Percentiles rank a stretch among this genome's conserved stretches.
Evolutionary conservation across 2,113 vertebrate species (phyloP).

Genomic region (Lampris megalopsis): DNA sequence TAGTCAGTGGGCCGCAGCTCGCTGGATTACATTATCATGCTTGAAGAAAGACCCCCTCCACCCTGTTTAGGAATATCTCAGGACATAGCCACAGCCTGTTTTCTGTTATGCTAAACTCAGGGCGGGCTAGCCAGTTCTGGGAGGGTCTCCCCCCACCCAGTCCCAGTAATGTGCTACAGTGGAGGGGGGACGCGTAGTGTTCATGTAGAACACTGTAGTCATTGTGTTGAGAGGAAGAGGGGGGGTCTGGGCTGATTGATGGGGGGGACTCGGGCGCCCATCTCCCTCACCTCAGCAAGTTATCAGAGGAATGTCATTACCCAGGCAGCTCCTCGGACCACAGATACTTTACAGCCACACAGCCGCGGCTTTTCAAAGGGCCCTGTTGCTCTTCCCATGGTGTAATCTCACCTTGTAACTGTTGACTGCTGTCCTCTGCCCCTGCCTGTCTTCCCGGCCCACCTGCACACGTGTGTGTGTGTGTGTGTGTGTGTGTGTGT

Average conservation of each 20-base stretch:
- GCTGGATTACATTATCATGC: constrained; percentile 59
- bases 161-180: constrained; percentile 68
- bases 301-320: constrained; percentile 76
- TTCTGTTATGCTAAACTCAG: constrained; percentile 60
- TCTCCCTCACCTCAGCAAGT: constrained; percentile 64
- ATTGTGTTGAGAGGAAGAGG: constrained; percentile 73
- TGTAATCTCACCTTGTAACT: constrained; percentile 72
- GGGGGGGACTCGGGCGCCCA: constrained; percentile 56
- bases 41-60: constrained; percentile 38
- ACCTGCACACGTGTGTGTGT: neutral
- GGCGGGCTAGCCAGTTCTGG: constrained; percentile 52
- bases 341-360: constrained; percentile 61
- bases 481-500: constrained; percentile 25
- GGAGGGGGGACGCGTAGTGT: constrained; percentile 61
- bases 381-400: constrained; percentile 18
- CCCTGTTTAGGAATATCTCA: constrained; percentile 62
- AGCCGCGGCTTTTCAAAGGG: constrained; percentile 58
- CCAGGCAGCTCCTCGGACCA: constrained; percentile 35
- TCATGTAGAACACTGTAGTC: constrained; percentile 80
- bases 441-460: constrained; percentile 19
- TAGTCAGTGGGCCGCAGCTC: constrained; percentile 47
- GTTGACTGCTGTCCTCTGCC: constrained; percentile 64
- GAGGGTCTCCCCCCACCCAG: constrained; percentile 25
- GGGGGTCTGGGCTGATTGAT: constrained; percentile 72
- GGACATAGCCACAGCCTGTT: constrained; percentile 56